phyloP scores from a whole-genome alignment of 2,888 invertebrate species.

The Caenorhabditis plicata region DNA sequence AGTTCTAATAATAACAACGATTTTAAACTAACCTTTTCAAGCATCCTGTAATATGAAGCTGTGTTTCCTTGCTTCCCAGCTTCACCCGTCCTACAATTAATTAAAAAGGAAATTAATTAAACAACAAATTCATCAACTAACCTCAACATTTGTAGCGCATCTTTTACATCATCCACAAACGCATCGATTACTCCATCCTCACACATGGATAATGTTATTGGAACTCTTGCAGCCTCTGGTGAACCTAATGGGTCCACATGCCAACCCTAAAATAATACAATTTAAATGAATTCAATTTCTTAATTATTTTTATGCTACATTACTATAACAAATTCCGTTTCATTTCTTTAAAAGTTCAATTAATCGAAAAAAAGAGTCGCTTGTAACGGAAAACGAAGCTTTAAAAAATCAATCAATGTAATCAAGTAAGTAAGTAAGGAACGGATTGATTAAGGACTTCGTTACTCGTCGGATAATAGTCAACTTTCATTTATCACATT shows the following conservation, averaged over 20 bases:
- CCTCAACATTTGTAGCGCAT: conserved; percentile 11
- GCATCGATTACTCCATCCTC: conserved; percentile 37
- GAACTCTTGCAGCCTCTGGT: conserved; percentile 38
- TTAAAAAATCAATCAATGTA: too few relatives aligned
- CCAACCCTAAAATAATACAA: conserved; percentile 40
- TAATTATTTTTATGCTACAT: not conserved
- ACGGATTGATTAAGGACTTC: too few relatives aligned
- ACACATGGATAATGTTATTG: conserved; percentile 34
- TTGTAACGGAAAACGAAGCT: too few relatives aligned
- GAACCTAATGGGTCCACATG: conserved; percentile 38
- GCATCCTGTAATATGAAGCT: conserved; percentile 32
- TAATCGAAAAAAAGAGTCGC: too few relatives aligned
- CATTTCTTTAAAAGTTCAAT: too few relatives aligned
- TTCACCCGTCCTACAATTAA: conserved; percentile 6
- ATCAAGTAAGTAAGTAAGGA: too few relatives aligned
- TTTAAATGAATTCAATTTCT: too few relatives aligned
- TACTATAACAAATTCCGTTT: not conserved
- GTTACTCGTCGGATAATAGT: too few relatives aligned
- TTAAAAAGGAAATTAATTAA: too few relatives aligned
- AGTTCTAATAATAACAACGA: too few relatives aligned
- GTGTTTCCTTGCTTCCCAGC: conserved; percentile 20
- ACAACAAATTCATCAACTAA: not conserved
- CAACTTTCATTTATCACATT: too few relatives aligned
- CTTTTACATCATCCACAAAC: conserved; percentile 36
- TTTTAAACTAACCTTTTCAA: conserved; percentile 24